Percentiles rank a stretch among this genome's conserved stretches.
Conservation (phyloP, 2,888 invertebrate species). For the Noctua comes region DNA sequence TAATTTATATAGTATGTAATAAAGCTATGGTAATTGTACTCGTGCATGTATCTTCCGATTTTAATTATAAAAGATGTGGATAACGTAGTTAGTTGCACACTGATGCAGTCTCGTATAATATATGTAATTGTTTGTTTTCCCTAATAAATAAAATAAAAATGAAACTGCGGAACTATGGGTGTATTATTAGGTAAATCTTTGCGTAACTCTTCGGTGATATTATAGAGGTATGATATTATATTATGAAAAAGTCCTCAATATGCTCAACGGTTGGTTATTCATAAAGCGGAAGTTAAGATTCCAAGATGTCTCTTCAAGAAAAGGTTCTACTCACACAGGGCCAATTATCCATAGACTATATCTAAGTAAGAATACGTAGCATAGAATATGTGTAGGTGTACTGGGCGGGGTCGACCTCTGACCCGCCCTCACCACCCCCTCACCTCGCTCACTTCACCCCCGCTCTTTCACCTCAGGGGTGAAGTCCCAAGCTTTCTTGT, state of each 20-base stretch:
- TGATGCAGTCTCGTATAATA: no score
- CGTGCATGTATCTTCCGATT: no score
- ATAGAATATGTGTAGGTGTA: conserved; percentile 73
- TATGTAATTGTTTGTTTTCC: no score
- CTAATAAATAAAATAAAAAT: no score
- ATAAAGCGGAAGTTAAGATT: not conserved
- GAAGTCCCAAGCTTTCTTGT: conserved; percentile 69
- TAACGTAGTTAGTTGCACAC: no score
- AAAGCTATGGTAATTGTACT: no score
- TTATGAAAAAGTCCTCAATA: not conserved
- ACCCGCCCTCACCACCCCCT: conserved; percentile 80
- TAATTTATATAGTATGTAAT: no score
- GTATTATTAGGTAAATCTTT: not conserved
- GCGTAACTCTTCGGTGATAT: not conserved
- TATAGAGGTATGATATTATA: not conserved
- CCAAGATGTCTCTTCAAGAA: conserved; percentile 12
- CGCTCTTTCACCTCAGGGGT: conserved; percentile 79
- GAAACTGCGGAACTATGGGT: not conserved
- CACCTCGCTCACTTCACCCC: conserved; percentile 77
- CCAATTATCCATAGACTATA: conserved; percentile 47
- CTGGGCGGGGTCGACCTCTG: conserved; percentile 84
- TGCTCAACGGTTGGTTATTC: not conserved
- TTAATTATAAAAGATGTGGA: no score
- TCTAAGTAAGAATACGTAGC: conserved; percentile 32
- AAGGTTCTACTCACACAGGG: conserved; percentile 29